Base-by-base conservation (phyloP, 2,113 vertebrate species). In the Hemibagrus wyckioides region DNA sequence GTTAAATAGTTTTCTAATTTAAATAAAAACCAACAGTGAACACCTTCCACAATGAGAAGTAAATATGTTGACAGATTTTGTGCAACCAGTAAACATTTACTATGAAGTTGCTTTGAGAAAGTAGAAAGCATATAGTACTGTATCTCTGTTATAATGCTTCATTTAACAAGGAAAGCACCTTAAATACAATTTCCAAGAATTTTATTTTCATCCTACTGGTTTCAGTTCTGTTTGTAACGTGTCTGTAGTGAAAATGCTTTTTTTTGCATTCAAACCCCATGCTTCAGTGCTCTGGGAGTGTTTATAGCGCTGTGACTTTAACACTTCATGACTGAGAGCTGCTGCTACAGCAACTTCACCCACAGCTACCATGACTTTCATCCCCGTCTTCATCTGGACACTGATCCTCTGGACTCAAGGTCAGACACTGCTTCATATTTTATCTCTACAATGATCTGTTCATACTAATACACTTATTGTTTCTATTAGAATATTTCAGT, bases 401-500 rank as follows among this genome's bases (percentile, higher is more conserved):
- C 77, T 56, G n/a, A 80, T 33, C 52, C 52, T 80, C 77, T 80
- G 50, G 50, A 80, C 50, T 56, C 50, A 80, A 80, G 77, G 77
- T 80, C 4, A 80, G 44, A 79, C 44, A 39, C 17, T 75, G 2
- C 36, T 23, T 75, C 39, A 75, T 44, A 41, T 75, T 75, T 44
- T 75, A 75, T 75, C 59, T 61, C 59, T 61, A 61, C 59, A 61
- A 28, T 61, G 2, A 30, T 63, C 28, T 30, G 28, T 63, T 63
- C 61, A 30, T 63, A 14, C 28, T n/a, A 30, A n/a, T 63, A 63
- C 28, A 63, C 0, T 63, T 2, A 59, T 25, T 63, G 25, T 63
- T 63, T 63, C 10, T 65, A 5, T 65, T 30, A 30, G 0, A 15
- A 65, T 30, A 65, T 65, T 65, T 65, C 10, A 65, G 1, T 4